Evolutionary conservation across 2,113 vertebrate genomes (phyloP), one percentile per base, ranked within the genome.

Genomic region (Conger conger): DNA sequence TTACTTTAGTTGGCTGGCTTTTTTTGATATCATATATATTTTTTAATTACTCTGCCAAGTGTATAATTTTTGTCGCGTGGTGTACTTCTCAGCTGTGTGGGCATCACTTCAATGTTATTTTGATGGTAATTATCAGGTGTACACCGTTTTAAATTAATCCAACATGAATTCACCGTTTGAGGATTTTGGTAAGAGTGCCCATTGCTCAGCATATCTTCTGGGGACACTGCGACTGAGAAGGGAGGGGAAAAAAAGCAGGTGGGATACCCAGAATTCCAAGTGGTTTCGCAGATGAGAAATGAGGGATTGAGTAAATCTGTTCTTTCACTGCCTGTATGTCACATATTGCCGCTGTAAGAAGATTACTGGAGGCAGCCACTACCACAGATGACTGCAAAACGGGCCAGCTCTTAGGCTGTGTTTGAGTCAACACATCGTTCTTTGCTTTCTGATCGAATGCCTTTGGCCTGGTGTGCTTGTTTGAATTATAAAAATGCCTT

Each of bases 221-320:
- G 57, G 42, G 36, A 38, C 27, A 17, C 27, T 33, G 38, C 30
- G 18, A 23, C 63, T 63, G n/a, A 57, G 57, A 42, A 9, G 9
- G 54, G 18, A 16, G 15, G 15, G 76, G 0, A 18, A 8, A 57
- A 15, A 35, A 88, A 85, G 68, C 63, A 86, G 86, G 73, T 79
- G 60, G 60, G 87, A 87, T 60, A 36, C 81, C 85, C 79, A 38
- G 23, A 40, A 84, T 85, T 86, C 87, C 85, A 50, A 84, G 18
- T 88, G 3, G 84, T 84, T 86, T 84, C 79, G 73, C 85, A 87
- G 27, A 89, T 87, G 86, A 90, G 82, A 92, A 87, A 86, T 89
- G 63, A 88, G 53, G 89, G 92, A 93, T 94, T 89, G 79, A 45
- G 18, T 82, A 92, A 93, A 91, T 89, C 89, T 86, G 86, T 88